Percentiles rank a stretch among this genome's conserved stretches.
These are phyloP conservation scores for Pangasius mekongensis DNA, from an alignment of 2,797 vertebrate genomes.

Conservation along the genomic window DNA sequence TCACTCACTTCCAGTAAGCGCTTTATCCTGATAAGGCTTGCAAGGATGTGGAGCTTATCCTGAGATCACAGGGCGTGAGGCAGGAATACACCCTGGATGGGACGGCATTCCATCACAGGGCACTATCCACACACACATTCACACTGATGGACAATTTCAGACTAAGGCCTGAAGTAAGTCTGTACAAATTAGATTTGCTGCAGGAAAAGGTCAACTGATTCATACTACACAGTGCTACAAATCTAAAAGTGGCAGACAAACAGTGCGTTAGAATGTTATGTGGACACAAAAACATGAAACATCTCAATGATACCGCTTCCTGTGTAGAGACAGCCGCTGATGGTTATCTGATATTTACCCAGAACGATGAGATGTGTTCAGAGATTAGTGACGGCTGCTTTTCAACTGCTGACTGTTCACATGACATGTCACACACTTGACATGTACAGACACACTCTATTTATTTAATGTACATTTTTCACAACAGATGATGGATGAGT, in stretches of 20 bases:
- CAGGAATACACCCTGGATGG: not conserved
- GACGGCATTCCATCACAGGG: not conserved
- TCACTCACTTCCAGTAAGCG: not conserved
- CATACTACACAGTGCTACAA: not conserved
- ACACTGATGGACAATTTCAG: too few species aligned
- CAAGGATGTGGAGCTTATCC: not conserved
- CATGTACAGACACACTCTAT: not conserved
- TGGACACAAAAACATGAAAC: not conserved
- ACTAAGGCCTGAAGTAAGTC: not conserved
- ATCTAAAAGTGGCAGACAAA: not conserved
- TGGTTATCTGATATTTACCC: not conserved
- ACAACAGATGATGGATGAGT: not conserved
- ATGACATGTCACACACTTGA: not conserved
- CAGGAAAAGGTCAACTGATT: not conserved
- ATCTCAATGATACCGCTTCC: not conserved
- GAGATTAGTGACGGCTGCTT: not conserved
- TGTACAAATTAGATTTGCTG: not conserved
- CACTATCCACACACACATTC: not conserved
- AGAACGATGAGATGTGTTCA: not conserved
- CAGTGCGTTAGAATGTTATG: not conserved
- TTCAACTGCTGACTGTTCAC: not conserved
- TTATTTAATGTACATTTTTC: not conserved
- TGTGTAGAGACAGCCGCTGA: not conserved
- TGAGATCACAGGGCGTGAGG: not conserved
- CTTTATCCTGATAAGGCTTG: not conserved